Conservation (phyloP, 2,797 vertebrate species). For the Squalus acanthias region DNA sequence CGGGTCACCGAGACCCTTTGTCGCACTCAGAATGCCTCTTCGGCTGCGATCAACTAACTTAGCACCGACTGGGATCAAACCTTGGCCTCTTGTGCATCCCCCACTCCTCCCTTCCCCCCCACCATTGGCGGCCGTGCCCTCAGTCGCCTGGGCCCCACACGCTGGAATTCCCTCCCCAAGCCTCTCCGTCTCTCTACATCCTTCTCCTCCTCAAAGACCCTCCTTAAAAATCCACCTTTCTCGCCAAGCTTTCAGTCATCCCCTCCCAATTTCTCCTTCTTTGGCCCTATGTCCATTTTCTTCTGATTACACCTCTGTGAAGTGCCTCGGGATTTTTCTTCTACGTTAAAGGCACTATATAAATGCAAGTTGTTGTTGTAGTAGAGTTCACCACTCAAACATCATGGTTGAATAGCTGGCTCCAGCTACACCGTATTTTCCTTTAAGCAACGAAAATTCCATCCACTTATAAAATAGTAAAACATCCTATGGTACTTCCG, state of each 20-base stretch:
- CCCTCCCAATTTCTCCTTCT: not conserved
- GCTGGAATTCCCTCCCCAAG: not conserved
- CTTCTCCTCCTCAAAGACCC: not conserved
- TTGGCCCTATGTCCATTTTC: not conserved
- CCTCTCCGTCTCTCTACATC: not conserved
- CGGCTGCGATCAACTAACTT: not conserved
- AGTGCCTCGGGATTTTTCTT: not conserved
- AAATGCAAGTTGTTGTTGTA: not conserved
- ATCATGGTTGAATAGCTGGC: not conserved
- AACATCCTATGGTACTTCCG: not conserved
- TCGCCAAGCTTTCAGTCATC: not conserved
- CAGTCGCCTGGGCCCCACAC: not conserved
- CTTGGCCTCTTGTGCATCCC: not conserved
- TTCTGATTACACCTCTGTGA: not conserved
- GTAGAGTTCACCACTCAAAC: not conserved
- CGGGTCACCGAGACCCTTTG: not conserved
- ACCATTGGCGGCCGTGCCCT: no score
- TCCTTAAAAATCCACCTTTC: not conserved
- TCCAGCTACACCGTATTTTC: not conserved
- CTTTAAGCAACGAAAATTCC: not conserved
- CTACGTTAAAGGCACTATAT: not conserved
- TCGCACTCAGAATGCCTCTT: not conserved
- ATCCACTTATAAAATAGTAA: not conserved
- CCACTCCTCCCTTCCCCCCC: not conserved
- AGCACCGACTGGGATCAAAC: not conserved